phyloP scores from a whole-genome alignment of 2,888 invertebrate genomes.

The Diploptera punctata region DNA sequence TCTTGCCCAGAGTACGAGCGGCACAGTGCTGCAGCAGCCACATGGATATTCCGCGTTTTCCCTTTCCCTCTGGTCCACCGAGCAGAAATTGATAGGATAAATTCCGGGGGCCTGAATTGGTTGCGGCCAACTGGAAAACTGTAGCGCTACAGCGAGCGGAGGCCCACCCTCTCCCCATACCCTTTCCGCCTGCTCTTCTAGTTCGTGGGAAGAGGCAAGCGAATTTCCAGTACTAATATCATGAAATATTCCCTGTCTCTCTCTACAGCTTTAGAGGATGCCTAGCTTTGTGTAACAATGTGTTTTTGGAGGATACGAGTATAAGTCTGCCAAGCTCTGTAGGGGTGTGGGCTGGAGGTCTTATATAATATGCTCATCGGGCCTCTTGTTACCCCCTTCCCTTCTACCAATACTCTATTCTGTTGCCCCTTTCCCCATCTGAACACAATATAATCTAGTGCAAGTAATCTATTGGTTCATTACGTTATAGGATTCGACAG shows the following conservation, averaged over 20 bases:
- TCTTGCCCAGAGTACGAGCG: constrained; percentile 7
- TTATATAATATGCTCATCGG: constrained; percentile 29
- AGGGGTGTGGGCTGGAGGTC: constrained; percentile 10
- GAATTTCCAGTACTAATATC: constrained; percentile 31
- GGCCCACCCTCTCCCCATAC: constrained; percentile 28
- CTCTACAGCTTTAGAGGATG: constrained; percentile 25
- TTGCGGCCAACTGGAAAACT: constrained; percentile 62
- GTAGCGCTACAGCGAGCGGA: constrained; percentile 31
- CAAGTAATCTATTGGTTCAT: constrained; percentile 44
- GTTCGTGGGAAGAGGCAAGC: constrained; percentile 30
- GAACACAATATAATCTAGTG: constrained; percentile 40
- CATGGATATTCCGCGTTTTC: constrained; percentile 12
- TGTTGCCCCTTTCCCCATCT: constrained; percentile 20
- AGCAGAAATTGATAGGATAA: constrained; percentile 70
- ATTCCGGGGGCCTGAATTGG: constrained; percentile 67
- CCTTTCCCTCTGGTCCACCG: constrained; percentile 58
- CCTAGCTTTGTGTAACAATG: constrained; percentile 43
- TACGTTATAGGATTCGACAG: constrained; percentile 42
- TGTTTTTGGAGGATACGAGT: constrained; percentile 40
- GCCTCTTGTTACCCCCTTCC: background rate
- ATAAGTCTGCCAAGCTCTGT: constrained; percentile 27
- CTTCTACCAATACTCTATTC: background rate
- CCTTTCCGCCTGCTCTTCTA: constrained; percentile 13
- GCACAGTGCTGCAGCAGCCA: background rate
- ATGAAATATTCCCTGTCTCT: constrained; percentile 35